Base-by-base conservation (phyloP, 1,140 invertebrate genomes). In the Neomicropteryx cornuta region DNA sequence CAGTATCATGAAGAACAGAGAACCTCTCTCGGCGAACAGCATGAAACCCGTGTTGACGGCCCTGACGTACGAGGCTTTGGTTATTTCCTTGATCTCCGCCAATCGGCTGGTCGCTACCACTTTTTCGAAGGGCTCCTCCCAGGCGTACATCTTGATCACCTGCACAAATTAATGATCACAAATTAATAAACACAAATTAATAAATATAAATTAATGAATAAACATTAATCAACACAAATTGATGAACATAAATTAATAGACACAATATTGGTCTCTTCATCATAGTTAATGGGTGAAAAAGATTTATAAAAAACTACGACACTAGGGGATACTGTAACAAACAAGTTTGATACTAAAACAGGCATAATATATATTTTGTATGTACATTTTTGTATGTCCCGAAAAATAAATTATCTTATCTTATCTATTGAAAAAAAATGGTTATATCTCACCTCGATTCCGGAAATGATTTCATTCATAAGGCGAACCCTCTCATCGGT, bases 71-170 rank as follows among this genome's bases (percentile, higher is more conserved):
- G 81, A 78, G 1, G 81, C 70, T 18, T 71, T 70, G 13, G 68
- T 76, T 22, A 91, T 75, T 30, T 74, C 70, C 18, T 71, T 60
- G 19, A 87, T 76, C 56, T 89, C 84, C 19, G 68, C 52, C 39
- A 58, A 57, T 1, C 62, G 50, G 22, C 58, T 58, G 49, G 66
- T 44, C 39, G 58, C 62, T 4, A 73, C 64, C 13, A 70, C 53
- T 38, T 68, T 58, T 28, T 75, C 68, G 55, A 92, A 90, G 24
- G 79, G 71, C 49, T 83, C 76, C 56, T 92, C 89, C 88, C 88
- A 93, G 1, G 81, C 81, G 61, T 90, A 88, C 77, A 92, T 85
- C 72, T 94, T 93, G 41, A 94, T 83, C 14, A 87, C 70, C 60
- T 81, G 2, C 39, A 74, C n/a, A n/a, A n/a, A n/a, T n/a, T n/a